Conservation (phyloP, 2,113 vertebrate genomes). For the Machaerirhynchus nigripectus region DNA sequence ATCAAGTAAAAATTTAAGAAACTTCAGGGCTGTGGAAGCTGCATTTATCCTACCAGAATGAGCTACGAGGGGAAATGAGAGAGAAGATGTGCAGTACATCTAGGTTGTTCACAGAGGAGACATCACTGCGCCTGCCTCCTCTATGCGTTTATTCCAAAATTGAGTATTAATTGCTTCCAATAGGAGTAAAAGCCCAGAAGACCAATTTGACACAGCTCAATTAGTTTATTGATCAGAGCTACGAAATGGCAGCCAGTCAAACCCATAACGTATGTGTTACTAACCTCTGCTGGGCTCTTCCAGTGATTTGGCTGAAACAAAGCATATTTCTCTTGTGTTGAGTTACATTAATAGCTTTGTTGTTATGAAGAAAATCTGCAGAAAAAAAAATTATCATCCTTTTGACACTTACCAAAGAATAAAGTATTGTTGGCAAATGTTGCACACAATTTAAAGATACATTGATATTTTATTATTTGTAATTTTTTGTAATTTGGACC, state of each 20-base stretch:
- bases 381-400: background rate
- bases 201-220: constrained; percentile 23
- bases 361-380: background rate
- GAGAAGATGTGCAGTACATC: background rate
- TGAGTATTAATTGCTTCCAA: constrained; percentile 5
- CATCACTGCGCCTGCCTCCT: background rate
- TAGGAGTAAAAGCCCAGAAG: constrained; percentile 26
- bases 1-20: background rate
- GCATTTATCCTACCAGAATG: background rate
- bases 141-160: background rate
- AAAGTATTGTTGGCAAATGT: background rate
- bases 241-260: constrained; percentile 8
- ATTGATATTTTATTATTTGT: background rate
- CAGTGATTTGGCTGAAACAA: background rate
- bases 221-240: constrained; percentile 50
- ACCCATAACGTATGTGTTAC: background rate
- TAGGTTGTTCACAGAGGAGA: background rate
- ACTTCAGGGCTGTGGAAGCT: background rate
- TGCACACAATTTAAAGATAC: background rate
- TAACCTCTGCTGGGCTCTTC: background rate
- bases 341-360: background rate
- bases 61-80: background rate
- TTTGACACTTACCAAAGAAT: background rate
- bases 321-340: background rate
- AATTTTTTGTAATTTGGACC: background rate